A percentile compares a stretch with the other conserved stretches of the same genome.
phyloP scores from a whole-genome alignment of 2,888 invertebrate genomes.

The Julus scanicus region DNA sequence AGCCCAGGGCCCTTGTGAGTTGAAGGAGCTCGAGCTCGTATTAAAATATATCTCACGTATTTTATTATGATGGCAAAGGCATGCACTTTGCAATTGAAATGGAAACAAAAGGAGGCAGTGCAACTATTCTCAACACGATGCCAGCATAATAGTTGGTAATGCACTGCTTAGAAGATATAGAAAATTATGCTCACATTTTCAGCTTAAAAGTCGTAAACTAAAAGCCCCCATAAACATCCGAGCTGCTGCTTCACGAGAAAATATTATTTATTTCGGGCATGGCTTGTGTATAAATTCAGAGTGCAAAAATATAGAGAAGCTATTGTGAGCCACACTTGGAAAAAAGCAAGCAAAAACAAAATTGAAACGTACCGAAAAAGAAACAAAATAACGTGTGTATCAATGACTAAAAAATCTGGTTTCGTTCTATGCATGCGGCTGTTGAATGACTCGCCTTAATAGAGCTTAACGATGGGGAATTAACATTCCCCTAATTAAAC shows the following conservation, averaged over 20 bases:
- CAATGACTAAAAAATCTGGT: no score
- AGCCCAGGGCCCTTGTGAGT: neutral
- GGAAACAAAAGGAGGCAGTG: conserved; percentile 26
- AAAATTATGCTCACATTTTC: conserved; percentile 30
- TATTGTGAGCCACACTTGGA: neutral
- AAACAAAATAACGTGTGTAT: neutral
- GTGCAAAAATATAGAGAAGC: neutral
- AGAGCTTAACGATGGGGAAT: neutral
- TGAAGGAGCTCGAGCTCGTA: conserved; percentile 17
- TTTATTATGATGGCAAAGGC: conserved; percentile 28
- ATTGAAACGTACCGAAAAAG: neutral
- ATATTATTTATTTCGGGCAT: conserved; percentile 25
- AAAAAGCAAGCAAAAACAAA: neutral
- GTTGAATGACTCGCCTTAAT: neutral
- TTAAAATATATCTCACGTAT: conserved; percentile 30
- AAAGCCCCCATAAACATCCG: conserved; percentile 26
- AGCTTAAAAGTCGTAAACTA: conserved; percentile 23
- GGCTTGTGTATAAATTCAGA: conserved; percentile 10
- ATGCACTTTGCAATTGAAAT: conserved; percentile 29
- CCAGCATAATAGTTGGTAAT: conserved; percentile 28
- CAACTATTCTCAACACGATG: conserved; percentile 20
- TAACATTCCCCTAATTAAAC: conserved; percentile 20
- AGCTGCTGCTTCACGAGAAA: neutral
- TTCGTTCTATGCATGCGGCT: neutral
- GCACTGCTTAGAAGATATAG: conserved; percentile 27